A percentile compares a stretch with the other conserved stretches of the same genome.
phyloP scores from a whole-genome alignment of 2,888 invertebrate genomes.

The Oligia latruncula region DNA sequence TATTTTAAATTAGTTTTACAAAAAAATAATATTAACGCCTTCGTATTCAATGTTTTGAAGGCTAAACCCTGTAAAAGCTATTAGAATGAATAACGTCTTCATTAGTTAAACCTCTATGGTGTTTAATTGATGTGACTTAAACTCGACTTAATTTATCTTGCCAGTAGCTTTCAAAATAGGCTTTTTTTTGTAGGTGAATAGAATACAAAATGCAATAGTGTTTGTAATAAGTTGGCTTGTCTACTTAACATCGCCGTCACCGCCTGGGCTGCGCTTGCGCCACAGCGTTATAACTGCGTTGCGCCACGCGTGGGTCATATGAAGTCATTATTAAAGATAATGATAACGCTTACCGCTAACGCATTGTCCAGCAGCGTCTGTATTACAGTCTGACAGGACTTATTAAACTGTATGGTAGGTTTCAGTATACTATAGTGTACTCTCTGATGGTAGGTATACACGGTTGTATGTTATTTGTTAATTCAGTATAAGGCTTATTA shows the following conservation, averaged over 20 bases:
- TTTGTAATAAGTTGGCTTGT: slow-evolving; percentile 58
- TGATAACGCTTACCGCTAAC: slow-evolving; percentile 66
- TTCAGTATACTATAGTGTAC: too few species aligned
- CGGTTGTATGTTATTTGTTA: not conserved
- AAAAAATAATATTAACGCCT: not conserved
- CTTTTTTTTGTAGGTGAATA: slow-evolving; percentile 37
- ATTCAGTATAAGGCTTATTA: not conserved
- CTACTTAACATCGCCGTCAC: slow-evolving; percentile 62
- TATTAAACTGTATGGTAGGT: slow-evolving; percentile 28
- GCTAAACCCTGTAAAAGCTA: slow-evolving; percentile 8
- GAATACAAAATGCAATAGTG: slow-evolving; percentile 50
- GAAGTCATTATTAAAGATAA: slow-evolving; percentile 68
- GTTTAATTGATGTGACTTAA: slow-evolving; percentile 31
- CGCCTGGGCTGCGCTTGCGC: slow-evolving; percentile 71
- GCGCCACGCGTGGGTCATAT: slow-evolving; percentile 72
- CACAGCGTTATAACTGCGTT: slow-evolving; percentile 68
- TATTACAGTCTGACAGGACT: slow-evolving; percentile 41
- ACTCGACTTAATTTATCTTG: slow-evolving; percentile 12
- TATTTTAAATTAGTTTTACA: not conserved
- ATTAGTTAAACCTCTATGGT: slow-evolving; percentile 19
- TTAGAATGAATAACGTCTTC: slow-evolving; percentile 38
- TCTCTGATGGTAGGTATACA: not conserved
- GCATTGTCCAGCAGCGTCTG: slow-evolving; percentile 38
- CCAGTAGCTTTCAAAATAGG: slow-evolving; percentile 38
- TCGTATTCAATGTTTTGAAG: slow-evolving; percentile 5